Percentiles rank a stretch among this genome's conserved stretches.
These are phyloP conservation scores for Ceratothoa steindachneri DNA, from an alignment of 2,888 invertebrate species.

Conservation along the genomic window DNA sequence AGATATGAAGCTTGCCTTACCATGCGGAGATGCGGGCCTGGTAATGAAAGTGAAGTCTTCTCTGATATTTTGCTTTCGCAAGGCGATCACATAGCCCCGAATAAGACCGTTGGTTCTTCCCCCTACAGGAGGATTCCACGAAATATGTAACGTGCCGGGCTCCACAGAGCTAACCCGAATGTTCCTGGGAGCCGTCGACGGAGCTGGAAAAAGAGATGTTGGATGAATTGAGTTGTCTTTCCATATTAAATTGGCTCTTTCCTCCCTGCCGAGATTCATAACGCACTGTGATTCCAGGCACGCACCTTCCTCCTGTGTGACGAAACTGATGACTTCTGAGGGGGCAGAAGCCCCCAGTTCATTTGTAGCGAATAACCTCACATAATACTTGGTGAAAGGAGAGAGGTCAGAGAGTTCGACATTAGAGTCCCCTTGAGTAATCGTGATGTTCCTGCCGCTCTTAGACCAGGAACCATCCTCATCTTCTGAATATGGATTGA, in stretches of 20 bases:
- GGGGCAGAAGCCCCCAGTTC: slow-evolving; percentile 34
- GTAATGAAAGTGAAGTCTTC: slow-evolving; percentile 49
- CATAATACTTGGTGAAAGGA: slow-evolving; percentile 24
- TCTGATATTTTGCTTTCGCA: slow-evolving; percentile 36
- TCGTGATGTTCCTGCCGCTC: neutral
- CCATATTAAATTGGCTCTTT: neutral
- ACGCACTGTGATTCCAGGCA: too few species aligned
- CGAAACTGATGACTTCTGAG: slow-evolving; percentile 23
- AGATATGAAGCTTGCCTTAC: too few species aligned
- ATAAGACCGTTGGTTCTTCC: slow-evolving; percentile 25
- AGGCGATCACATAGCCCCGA: slow-evolving; percentile 33
- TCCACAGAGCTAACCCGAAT: slow-evolving; percentile 24
- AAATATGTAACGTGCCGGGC: slow-evolving; percentile 18
- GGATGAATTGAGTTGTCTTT: neutral
- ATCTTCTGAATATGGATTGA: too few species aligned
- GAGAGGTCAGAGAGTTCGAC: slow-evolving; percentile 19
- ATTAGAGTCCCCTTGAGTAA: neutral
- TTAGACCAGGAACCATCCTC: neutral
- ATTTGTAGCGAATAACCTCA: slow-evolving; percentile 34
- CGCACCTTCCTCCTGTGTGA: slow-evolving; percentile 34
- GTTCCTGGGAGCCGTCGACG: slow-evolving; percentile 31
- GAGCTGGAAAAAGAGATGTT: slow-evolving; percentile 23
- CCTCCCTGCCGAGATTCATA: too few species aligned
- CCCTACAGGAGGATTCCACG: slow-evolving; percentile 26
- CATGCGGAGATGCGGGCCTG: slow-evolving; percentile 13